Evolutionary conservation across 1,140 invertebrate genomes (phyloP).

Genomic region (Conopomorpha cramerella): DNA sequence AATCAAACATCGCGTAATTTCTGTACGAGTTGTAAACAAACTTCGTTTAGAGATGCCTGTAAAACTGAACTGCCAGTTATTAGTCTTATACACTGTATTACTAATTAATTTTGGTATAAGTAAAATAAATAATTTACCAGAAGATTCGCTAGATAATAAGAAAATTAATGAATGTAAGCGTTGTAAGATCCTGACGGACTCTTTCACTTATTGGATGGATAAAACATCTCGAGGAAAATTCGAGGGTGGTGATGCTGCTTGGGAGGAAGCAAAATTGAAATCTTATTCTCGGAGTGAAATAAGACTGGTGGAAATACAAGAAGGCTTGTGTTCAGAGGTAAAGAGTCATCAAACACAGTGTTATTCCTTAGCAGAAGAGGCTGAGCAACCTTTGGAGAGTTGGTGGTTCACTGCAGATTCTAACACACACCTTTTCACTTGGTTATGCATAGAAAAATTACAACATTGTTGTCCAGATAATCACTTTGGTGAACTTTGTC

Average conservation of each 20-base stretch:
- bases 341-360: constrained; percentile 74
- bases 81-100: no score
- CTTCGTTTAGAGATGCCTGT: no score
- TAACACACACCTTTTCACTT: constrained; percentile 70
- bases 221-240: constrained; percentile 89
- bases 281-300: constrained; percentile 90
- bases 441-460: constrained; percentile 83
- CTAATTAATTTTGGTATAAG: no score
- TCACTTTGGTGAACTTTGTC: constrained; percentile 84
- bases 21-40: no score
- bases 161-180: constrained; percentile 25
- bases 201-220: constrained; percentile 63
- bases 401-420: constrained; percentile 88
- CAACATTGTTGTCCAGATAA: constrained; percentile 85
- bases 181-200: constrained; percentile 35
- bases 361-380: constrained; percentile 80
- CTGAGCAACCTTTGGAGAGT: constrained; percentile 82
- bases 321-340: constrained; percentile 71
- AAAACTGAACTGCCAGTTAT: no score
- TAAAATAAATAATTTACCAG: no score
- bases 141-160: no score
- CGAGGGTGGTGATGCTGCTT: constrained; percentile 95
- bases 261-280: constrained; percentile 93
- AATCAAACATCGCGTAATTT: no score
- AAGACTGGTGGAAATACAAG: constrained; percentile 91